Conservation (phyloP, 2,888 invertebrate genomes). For the Keiferia lycopersicella region DNA sequence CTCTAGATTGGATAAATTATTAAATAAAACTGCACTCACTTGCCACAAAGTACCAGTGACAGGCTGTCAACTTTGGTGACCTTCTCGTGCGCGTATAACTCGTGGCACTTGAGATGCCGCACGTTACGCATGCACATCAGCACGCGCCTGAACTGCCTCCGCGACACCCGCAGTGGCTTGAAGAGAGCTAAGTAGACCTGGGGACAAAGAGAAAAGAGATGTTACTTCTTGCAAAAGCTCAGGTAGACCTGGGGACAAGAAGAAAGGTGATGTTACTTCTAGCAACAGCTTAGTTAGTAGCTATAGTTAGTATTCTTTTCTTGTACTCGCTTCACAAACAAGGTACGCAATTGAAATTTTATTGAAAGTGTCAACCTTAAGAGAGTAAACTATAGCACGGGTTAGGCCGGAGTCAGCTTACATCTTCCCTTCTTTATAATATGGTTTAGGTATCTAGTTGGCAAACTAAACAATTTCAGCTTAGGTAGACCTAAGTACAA, state of each 20-base stretch:
- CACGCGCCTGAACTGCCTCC: conserved; percentile 90
- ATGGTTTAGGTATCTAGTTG: too few species aligned
- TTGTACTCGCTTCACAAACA: too few species aligned
- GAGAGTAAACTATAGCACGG: too few species aligned
- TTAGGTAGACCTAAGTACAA: too few species aligned
- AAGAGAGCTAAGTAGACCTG: conserved; percentile 91
- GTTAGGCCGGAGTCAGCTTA: too few species aligned
- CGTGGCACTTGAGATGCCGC: conserved; percentile 90
- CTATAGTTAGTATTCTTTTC: too few species aligned
- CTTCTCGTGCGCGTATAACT: conserved; percentile 93
- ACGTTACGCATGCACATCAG: conserved; percentile 91
- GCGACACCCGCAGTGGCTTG: conserved; percentile 89
- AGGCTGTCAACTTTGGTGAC: conserved; percentile 93
- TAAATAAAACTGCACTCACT: conserved; percentile 92
- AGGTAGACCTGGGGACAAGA: conserved; percentile 60
- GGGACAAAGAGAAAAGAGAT: neutral
- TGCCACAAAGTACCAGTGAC: conserved; percentile 91
- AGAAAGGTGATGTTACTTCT: neutral
- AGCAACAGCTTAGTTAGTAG: too few species aligned
- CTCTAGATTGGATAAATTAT: too few species aligned
- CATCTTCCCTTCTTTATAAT: too few species aligned
- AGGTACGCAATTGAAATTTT: too few species aligned
- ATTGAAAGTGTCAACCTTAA: too few species aligned
- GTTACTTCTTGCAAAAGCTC: neutral
- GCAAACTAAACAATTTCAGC: too few species aligned